phyloP scores from a whole-genome alignment of 2,888 invertebrate genomes.

The Scaptomyza cyrtandrae region DNA sequence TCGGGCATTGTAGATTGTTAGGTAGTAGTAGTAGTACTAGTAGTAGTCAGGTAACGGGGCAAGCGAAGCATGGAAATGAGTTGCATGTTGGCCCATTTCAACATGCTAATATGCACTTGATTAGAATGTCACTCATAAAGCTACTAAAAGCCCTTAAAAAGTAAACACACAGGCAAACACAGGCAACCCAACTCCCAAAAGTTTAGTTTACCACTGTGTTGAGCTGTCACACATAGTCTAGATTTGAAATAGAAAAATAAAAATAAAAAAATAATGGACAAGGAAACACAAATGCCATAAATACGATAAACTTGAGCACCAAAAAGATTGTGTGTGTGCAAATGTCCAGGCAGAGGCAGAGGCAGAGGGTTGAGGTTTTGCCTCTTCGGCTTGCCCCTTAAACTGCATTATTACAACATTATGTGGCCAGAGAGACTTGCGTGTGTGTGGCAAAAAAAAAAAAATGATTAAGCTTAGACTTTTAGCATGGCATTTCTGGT shows the following conservation, averaged over 20 bases:
- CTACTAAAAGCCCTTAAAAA: constrained; percentile 15
- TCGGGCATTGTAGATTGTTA: constrained; percentile 4
- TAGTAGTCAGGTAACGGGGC: constrained; percentile 13
- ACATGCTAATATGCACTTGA: constrained; percentile 75
- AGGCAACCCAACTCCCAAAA: background rate
- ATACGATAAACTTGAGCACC: constrained; percentile 53
- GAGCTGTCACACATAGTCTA: constrained; percentile 29
- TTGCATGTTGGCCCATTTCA: constrained; percentile 61
- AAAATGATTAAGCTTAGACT: constrained; percentile 30
- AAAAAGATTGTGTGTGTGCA: constrained; percentile 46
- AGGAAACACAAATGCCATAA: constrained; percentile 36
- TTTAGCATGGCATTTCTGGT: constrained; percentile 35
- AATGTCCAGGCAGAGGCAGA: constrained; percentile 31
- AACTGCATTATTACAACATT: constrained; percentile 29
- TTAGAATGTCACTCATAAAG: constrained; percentile 74
- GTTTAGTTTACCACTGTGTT: constrained; percentile 4
- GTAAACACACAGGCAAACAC: background rate
- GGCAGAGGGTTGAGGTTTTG: background rate
- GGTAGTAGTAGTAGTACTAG: background rate
- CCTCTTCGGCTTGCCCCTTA: background rate
- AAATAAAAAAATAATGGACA: constrained; percentile 9
- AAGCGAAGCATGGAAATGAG: constrained; percentile 41
- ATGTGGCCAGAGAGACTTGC: constrained; percentile 46
- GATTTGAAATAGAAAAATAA: constrained; percentile 25
- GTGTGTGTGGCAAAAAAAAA: constrained; percentile 24